Evolutionary conservation across 2,888 invertebrate species (phyloP), one percentile per base, ranked within the genome.

Genomic region (Heterodera filipjevi): DNA sequence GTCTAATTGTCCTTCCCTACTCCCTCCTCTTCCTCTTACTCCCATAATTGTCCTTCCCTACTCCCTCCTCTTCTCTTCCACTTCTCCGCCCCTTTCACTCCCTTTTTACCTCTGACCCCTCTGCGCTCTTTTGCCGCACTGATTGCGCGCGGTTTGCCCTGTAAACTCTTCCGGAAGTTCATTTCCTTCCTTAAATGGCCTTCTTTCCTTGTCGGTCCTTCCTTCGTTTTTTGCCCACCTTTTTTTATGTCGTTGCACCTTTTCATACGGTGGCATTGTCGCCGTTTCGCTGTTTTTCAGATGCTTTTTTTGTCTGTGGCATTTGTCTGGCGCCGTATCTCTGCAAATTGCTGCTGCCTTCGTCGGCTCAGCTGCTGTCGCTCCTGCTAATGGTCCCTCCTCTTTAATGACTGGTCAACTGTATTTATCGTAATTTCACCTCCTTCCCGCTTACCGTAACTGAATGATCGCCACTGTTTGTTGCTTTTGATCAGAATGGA

Each of bases 71-170:
- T 27, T 66, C 22, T 3, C 12, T 19, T 16, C 49, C 49, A n/a
- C n/a, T n/a, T n/a, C n/a, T n/a, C 49, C 49, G 3, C 19, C 32
- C 27, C 27, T 27, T 66, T 3, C 14, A 10, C 16, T 16, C 49
- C 49, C 2, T 27, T 66, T 27, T 16, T 16, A 75, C 75, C 75
- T 49, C 75, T 16, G 30, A 89, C 89, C 27, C 89, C 89, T 46
- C 89, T 80, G 30, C 88, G 71, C 77, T 89, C 89, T 73, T 89
- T 89, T 35, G 89, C 89, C 0, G 89, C 89, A 1, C 89, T 89
- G 46, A 89, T 89, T 16, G 89, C 86, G 66, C 86, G 85, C 14
- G 89, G 89, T 80, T 89, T 89, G 44, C 85, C 79, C 81, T 89
- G 89, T 39, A 88, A 81, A 73, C 87, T 87, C 76, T 87, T 87